These are phyloP conservation scores for Rousettus madagascariensis DNA, from an alignment of 2,797 vertebrate species.

Conservation along the genomic window DNA sequence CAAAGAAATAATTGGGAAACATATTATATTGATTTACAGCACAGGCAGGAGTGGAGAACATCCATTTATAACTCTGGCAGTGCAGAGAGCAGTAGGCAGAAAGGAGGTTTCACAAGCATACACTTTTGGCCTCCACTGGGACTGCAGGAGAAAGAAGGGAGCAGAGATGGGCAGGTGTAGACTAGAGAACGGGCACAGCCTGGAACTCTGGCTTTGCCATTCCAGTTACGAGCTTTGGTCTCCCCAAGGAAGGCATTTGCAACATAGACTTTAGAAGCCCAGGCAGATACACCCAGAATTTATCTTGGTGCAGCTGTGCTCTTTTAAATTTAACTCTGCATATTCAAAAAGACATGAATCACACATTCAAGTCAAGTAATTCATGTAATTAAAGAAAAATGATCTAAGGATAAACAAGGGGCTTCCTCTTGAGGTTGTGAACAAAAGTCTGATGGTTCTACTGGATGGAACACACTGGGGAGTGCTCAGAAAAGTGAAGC, in stretches of 20 bases:
- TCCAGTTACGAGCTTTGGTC: not conserved
- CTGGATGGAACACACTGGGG: not conserved
- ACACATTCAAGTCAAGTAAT: slow-evolving; percentile 59
- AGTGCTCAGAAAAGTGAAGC: not conserved
- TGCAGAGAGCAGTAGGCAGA: not conserved
- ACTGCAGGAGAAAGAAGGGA: not conserved
- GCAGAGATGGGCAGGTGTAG: not conserved
- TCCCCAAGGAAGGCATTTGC: not conserved
- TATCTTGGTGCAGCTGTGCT: slow-evolving; percentile 54
- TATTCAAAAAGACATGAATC: slow-evolving; percentile 58
- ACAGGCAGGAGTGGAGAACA: not conserved
- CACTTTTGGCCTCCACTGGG: not conserved
- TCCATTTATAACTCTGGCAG: slow-evolving; percentile 39
- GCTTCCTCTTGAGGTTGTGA: not conserved
- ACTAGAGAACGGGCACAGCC: not conserved
- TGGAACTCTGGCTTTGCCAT: not conserved
- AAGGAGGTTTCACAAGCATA: not conserved
- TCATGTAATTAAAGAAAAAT: slow-evolving; percentile 64
- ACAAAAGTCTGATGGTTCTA: not conserved
- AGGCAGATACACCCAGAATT: not conserved
- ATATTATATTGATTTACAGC: slow-evolving; percentile 55
- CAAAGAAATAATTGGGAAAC: slow-evolving; percentile 49
- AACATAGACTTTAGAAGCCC: not conserved
- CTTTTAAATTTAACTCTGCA: slow-evolving; percentile 58
- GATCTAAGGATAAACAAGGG: slow-evolving; percentile 49